These are phyloP conservation scores for Orchestia grillus DNA, from an alignment of 1,140 invertebrate genomes.

Conservation along the genomic window DNA sequence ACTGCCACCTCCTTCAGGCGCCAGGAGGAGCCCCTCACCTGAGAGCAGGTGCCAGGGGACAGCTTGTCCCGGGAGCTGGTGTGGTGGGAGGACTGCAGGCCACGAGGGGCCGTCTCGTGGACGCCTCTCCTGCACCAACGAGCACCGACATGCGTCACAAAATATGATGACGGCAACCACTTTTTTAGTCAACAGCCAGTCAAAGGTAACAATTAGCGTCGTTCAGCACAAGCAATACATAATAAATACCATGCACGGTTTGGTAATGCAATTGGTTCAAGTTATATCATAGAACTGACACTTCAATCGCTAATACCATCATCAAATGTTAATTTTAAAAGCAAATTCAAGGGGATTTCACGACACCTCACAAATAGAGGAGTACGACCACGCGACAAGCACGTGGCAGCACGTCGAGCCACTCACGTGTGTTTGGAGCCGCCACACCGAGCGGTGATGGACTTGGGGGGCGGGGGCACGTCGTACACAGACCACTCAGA, in stretches of 20 bases:
- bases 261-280: neutral
- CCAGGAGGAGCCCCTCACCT: neutral
- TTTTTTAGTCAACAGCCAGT: neutral
- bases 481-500: conserved; percentile 67
- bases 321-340: neutral
- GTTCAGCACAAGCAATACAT: neutral
- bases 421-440: conserved; percentile 32
- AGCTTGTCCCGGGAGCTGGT: neutral
- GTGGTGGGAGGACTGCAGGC: neutral
- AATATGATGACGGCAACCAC: neutral
- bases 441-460: neutral
- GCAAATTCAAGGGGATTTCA: neutral
- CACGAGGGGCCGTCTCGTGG: neutral
- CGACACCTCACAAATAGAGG: neutral
- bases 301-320: neutral
- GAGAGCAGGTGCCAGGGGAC: neutral
- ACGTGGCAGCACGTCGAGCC: neutral
- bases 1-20: neutral
- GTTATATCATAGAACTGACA: neutral
- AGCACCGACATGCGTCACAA: neutral
- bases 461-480: conserved; percentile 64
- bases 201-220: neutral
- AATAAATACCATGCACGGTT: neutral
- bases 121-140: neutral
- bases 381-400: neutral